Base-by-base conservation (phyloP, 1,140 invertebrate genomes). In the Drosophila novamexicana region DNA sequence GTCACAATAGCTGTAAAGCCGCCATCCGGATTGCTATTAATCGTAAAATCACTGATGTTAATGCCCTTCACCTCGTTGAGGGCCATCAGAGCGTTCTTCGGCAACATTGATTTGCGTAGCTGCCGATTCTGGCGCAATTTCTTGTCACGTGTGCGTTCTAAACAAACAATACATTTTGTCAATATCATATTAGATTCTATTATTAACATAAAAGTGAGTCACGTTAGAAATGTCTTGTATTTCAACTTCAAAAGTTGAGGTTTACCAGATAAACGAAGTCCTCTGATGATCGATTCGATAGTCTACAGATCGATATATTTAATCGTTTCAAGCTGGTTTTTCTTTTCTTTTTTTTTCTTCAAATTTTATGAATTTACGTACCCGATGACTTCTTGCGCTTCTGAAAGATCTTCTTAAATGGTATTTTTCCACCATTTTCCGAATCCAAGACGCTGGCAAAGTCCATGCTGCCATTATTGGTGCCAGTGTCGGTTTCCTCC, bases 51-150 rank as follows among this genome's bases (percentile, higher is more conserved):
- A 32, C 84, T 84, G 2, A 92, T 88, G 12, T 68, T 81, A 37
- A 91, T 77, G 16, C 94, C 93, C 70, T 96, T 95, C 75, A 97
- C 94, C 93, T 98, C 97, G 92, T 97, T 97, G 9, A 98, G 93
- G 64, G 97, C 96, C 95, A 97, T 97, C 34, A 97, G 94, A 6
- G 97, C 96, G 90, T 97, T 97, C 92, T 97, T 97, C 8, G 96
- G 96, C 45, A 96, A 94, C 49, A 96, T 93, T 16, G 95, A 94
- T 34, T 95, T 95, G 34, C 95, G 93, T 42, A 96, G 85, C 64
- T 94, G 93, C 72, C 95, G 94, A 90, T 96, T 96, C 92, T 95
- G 94, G 1, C 95, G 94, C 58, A 95, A 93, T 7, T 95, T 94
- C 58, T 95, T 95, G 75, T 94, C 94, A 36, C 91, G 92, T 8